Base-by-base conservation (phyloP, 2,888 invertebrate species). In the Melanophora roralis region DNA sequence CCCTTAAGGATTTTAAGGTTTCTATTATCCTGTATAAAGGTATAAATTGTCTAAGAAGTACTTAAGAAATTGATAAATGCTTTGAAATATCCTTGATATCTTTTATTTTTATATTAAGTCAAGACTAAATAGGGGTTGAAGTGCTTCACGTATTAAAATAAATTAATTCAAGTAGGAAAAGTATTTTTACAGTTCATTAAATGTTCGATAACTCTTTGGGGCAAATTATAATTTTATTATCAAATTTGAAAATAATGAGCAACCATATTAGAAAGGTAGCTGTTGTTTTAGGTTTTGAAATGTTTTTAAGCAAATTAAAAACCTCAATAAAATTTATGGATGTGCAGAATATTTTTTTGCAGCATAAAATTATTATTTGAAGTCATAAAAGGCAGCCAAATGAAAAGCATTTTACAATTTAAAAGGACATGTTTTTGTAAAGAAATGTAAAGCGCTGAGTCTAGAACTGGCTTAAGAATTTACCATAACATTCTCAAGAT, bases 41-140 rank as follows among this genome's bases (percentile, higher is more conserved):
- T 36, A 55, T 47, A 62, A 73, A 55, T 36, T 36, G 45, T 64
- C 36, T 57, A 45, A 36, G 71, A 21, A 36, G 65, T 49, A 49
- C 74, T 74, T 67, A 36, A 67, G 34, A 67, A 59, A 67, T 74
- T 74, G 74, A 74, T 67, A 74, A 74, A 74, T 67, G 67, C 32
- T 59, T 36, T 49, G 7, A 40, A 51, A 45, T 49, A 57, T 51
- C 6, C 32, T 57, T 57, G 14, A 12, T 40, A 49, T 49, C n/a
- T 49, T 60, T 19, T 12, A 45, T 51, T 27, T 6, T 64, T 36
- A 12, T 27, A 6, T 45, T 9, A 1, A 3, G 27, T 38, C 16
- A 23, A 23, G 23, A 16, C 19, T 14, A 8, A 11, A 1, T 2
- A n/a, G 23, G n/a, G 49, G 49, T 34, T 21, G 27, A 47, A 62